A percentile compares a stretch with the other conserved stretches of the same genome.
Conservation (phyloP, 2,888 invertebrate genomes). For the Aphodius granarius region DNA sequence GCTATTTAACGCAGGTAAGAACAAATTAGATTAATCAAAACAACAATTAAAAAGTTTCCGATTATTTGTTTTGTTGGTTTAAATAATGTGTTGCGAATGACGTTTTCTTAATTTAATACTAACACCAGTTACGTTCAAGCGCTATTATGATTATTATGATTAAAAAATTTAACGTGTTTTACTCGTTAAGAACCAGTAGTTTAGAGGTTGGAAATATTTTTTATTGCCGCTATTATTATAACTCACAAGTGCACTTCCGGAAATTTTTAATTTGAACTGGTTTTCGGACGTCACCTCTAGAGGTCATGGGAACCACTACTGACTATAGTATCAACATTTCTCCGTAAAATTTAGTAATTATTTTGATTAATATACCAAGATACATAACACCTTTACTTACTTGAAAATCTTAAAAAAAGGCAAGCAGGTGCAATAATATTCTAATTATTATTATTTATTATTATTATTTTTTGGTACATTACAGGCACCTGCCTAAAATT, state of each 20-base stretch:
- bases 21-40: not conserved
- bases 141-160: too few relatives aligned
- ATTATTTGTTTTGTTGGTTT: too few relatives aligned
- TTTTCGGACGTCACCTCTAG: not conserved
- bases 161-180: not conserved
- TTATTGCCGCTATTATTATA: not conserved
- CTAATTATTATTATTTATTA: not conserved
- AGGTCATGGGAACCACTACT: not conserved
- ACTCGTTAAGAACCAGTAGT: not conserved
- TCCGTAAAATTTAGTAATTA: not conserved
- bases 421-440: not conserved
- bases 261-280: not conserved
- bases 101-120: not conserved
- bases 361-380: not conserved
- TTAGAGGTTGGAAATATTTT: not conserved
- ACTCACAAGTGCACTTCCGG: not conserved
- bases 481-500: not conserved
- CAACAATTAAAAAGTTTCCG: not conserved
- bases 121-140: not conserved
- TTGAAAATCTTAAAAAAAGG: not conserved
- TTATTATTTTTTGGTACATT: not conserved
- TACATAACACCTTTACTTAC: not conserved
- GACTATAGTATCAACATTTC: not conserved
- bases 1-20: not conserved
- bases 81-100: too few relatives aligned